Conservation (phyloP, 2,888 invertebrate genomes). For the Holacanthella duospinosa region DNA sequence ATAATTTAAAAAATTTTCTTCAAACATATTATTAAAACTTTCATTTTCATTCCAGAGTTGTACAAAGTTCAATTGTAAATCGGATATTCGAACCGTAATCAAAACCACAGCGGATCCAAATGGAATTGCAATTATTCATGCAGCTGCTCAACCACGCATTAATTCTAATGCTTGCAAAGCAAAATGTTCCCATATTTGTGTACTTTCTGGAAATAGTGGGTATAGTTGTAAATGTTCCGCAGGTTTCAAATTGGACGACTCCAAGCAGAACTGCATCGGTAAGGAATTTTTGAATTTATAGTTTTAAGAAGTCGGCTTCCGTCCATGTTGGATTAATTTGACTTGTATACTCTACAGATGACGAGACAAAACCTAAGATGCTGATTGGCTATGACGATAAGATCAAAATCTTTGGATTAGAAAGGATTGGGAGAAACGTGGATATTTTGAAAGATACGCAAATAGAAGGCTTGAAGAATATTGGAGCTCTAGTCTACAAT, state of each 20-base stretch:
- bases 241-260: conserved; percentile 46
- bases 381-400: conserved; percentile 39
- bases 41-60: neutral
- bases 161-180: conserved; percentile 29
- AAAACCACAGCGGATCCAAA: conserved; percentile 40
- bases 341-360: conserved; percentile 1
- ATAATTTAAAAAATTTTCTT: neutral
- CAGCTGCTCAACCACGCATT: conserved; percentile 39
- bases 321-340: neutral
- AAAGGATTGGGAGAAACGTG: conserved; percentile 41
- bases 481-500: conserved; percentile 60
- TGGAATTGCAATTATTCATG: conserved; percentile 66
- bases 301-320: no score
- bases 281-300: neutral
- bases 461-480: conserved; percentile 39
- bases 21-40: neutral
- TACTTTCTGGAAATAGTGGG: conserved; percentile 45
- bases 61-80: neutral
- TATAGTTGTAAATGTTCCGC: conserved; percentile 66
- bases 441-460: conserved; percentile 38
- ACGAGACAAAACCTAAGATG: conserved; percentile 19
- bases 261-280: conserved; percentile 21
- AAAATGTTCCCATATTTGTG: conserved; percentile 65
- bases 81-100: neutral
- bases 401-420: conserved; percentile 37